Evolutionary conservation across 1,140 invertebrate species (phyloP).

Genomic region (Portunus trituberculatus): DNA sequence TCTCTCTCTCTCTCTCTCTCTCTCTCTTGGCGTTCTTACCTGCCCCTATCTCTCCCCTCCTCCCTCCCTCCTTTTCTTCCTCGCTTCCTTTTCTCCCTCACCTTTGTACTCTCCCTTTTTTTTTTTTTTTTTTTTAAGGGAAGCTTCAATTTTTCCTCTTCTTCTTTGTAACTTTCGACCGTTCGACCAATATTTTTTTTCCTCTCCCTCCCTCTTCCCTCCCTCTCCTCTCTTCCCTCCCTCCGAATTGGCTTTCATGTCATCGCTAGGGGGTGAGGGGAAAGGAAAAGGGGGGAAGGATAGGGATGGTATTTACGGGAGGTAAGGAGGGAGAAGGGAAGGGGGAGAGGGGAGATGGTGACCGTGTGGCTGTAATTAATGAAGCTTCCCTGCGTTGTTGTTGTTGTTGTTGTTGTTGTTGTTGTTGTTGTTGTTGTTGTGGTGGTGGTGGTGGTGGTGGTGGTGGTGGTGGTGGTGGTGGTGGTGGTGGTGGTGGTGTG

Average conservation of each 20-base stretch:
- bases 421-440: background rate
- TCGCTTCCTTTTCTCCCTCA: background rate
- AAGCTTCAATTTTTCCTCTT: constrained; percentile 15
- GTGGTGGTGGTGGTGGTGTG: too few relatives aligned
- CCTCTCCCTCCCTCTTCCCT: background rate
- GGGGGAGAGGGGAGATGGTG: background rate
- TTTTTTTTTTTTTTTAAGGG: background rate
- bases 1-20: background rate
- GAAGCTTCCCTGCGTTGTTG: background rate
- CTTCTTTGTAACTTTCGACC: constrained; percentile 10
- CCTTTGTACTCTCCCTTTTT: background rate
- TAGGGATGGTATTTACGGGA: too few relatives aligned
- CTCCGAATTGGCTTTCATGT: background rate
- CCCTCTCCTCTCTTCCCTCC: background rate
- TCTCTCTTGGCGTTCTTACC: background rate
- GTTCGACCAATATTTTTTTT: background rate
- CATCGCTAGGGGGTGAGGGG: background rate
- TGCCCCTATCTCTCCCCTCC: too few relatives aligned
- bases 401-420: background rate
- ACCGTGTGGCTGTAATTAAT: background rate
- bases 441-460: too few relatives aligned
- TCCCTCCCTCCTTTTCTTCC: too few relatives aligned
- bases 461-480: too few relatives aligned
- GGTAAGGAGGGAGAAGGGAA: background rate
- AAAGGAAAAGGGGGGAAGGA: background rate